Percentiles rank a stretch among this genome's conserved stretches.
phyloP scores from a whole-genome alignment of 2,113 vertebrate species.

The Rhinoderma darwinii region DNA sequence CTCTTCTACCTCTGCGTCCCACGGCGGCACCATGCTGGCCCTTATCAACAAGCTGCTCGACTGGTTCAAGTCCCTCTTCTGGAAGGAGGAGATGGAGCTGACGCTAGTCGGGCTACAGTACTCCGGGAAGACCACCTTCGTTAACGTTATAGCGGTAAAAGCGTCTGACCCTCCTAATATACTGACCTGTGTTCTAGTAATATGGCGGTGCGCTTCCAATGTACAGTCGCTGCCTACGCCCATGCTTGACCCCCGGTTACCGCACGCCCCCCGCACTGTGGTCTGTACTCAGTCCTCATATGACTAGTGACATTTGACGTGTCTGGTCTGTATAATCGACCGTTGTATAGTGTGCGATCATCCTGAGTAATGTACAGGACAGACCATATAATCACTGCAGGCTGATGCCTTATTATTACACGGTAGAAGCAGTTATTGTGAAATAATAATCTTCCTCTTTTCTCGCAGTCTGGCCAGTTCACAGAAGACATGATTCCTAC shows the following conservation, averaged over 20 bases:
- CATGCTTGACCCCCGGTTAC: background rate
- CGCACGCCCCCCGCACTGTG: background rate
- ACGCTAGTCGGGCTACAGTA: slow-evolving; percentile 88
- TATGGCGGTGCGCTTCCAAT: background rate
- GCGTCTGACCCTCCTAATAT: no score
- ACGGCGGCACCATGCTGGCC: slow-evolving; percentile 75
- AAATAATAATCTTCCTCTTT: background rate
- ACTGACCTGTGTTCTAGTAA: background rate
- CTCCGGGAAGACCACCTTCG: slow-evolving; percentile 89
- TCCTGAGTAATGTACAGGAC: no score
- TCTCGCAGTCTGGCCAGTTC: slow-evolving; percentile 82
- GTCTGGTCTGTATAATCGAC: no score
- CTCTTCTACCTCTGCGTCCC: slow-evolving; percentile 53
- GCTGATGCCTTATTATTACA: no score
- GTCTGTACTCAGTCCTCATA: background rate
- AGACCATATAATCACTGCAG: no score
- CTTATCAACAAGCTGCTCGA: slow-evolving; percentile 84
- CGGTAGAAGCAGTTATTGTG: no score
- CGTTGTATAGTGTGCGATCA: no score
- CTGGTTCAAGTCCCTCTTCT: slow-evolving; percentile 86
- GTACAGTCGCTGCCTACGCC: background rate
- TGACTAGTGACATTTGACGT: no score
- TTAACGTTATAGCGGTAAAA: slow-evolving; percentile 86
- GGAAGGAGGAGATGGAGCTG: slow-evolving; percentile 92
- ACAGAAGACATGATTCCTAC: slow-evolving; percentile 91